Conservation (phyloP, 2,113 vertebrate genomes). For the Psittacus erithacus region DNA sequence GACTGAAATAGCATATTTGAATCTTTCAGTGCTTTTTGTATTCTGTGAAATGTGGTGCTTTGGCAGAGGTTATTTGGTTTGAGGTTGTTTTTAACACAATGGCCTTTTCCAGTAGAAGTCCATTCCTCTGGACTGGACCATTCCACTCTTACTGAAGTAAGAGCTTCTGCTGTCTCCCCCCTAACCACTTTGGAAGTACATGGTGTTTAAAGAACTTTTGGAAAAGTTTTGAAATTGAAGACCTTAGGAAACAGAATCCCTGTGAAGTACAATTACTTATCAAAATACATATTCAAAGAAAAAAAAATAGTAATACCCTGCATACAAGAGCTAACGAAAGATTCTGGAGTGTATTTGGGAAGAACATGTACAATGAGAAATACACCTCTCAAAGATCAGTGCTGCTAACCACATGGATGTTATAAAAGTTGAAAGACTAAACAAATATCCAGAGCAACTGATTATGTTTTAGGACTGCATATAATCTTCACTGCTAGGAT, state of each 20-base stretch:
- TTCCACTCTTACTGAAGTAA: not conserved
- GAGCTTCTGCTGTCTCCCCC: not conserved
- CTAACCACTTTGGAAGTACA: not conserved
- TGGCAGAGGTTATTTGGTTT: not conserved
- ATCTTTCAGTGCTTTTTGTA: not conserved
- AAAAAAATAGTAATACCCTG: not conserved
- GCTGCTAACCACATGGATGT: not conserved
- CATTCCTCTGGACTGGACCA: not conserved
- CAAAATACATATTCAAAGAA: not conserved
- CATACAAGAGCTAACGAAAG: not conserved
- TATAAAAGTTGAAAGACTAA: not conserved
- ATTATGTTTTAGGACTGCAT: not conserved
- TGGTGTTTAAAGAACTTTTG: not conserved
- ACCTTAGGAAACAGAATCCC: not conserved
- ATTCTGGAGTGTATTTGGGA: accelerated
- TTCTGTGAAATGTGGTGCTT: not conserved
- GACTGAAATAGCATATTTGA: not conserved
- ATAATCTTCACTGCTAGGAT: not conserved
- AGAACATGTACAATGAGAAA: not conserved
- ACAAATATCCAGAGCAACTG: not conserved
- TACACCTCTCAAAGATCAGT: not conserved
- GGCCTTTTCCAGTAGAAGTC: not conserved
- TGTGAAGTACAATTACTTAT: not conserved
- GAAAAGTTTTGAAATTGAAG: not conserved
- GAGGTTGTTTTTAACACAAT: not conserved